phyloP scores from a whole-genome alignment of 2,888 invertebrate species.

The Synergus gifuensis region DNA sequence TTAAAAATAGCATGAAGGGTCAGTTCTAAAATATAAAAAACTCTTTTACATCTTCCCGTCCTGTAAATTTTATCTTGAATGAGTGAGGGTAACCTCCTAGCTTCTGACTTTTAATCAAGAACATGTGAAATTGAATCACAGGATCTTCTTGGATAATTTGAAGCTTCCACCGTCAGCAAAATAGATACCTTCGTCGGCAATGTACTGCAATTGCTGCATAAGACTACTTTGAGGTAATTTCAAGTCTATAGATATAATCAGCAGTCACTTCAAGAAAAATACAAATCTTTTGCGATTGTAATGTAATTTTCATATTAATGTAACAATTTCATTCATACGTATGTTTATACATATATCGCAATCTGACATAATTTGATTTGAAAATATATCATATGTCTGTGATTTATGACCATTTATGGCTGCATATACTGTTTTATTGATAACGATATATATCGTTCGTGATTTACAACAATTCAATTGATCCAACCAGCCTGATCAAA shows the following conservation, averaged over 20 bases:
- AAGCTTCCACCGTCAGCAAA: conserved; percentile 10
- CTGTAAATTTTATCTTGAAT: conserved; percentile 9
- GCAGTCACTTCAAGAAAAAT: not conserved
- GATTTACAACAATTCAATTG: not conserved
- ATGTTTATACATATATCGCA: not conserved
- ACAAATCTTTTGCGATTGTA: not conserved
- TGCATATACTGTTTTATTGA: not conserved
- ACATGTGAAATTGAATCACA: conserved; percentile 14
- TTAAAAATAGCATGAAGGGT: not conserved
- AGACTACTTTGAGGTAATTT: conserved; percentile 8
- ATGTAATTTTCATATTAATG: no score
- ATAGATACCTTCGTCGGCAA: conserved; percentile 11
- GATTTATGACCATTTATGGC: not conserved
- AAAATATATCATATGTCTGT: not conserved
- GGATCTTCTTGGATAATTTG: conserved; percentile 39
- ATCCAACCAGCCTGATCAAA: not conserved
- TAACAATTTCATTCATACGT: not conserved
- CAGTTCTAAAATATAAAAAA: not conserved
- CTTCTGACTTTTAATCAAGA: conserved; percentile 44
- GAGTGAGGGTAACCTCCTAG: not conserved
- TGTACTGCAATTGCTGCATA: not conserved
- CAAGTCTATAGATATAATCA: not conserved
- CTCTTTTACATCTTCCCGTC: not conserved
- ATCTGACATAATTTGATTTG: not conserved
- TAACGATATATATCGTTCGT: not conserved